Evolutionary conservation across 2,888 invertebrate species (phyloP).

Genomic region (Apotomis capreana): DNA sequence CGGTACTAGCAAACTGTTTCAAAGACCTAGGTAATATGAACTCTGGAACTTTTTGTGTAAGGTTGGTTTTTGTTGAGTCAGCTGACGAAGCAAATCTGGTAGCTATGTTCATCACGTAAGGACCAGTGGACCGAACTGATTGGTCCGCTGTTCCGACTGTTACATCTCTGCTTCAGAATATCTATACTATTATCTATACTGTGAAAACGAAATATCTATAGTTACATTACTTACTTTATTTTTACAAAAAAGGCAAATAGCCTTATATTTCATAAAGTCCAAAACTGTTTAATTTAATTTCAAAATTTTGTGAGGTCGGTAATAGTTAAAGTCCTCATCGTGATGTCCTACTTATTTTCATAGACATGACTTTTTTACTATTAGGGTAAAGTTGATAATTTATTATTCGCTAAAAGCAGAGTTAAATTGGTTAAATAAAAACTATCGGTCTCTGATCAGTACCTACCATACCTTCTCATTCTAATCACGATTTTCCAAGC

Average conservation of each 20-base stretch:
- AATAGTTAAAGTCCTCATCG: too few species aligned
- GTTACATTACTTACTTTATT: too few species aligned
- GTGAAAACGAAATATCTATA: too few species aligned
- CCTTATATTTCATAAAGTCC: too few species aligned
- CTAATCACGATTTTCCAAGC: background rate
- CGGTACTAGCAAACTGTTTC: slow-evolving; percentile 25
- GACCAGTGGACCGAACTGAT: slow-evolving; percentile 21
- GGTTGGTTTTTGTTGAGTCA: background rate
- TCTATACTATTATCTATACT: background rate
- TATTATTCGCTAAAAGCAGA: too few species aligned
- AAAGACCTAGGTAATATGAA: background rate
- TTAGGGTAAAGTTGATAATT: too few species aligned
- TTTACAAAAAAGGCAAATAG: too few species aligned
- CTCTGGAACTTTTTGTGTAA: background rate
- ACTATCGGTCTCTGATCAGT: background rate
- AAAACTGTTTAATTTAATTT: too few species aligned
- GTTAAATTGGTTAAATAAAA: too few species aligned
- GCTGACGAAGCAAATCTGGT: slow-evolving; percentile 3
- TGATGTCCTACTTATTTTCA: too few species aligned
- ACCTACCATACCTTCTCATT: background rate
- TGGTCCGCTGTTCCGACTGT: background rate
- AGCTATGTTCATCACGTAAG: slow-evolving; percentile 29
- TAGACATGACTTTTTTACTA: too few species aligned
- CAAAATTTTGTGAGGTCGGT: too few species aligned
- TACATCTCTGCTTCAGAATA: background rate